Percentiles rank a stretch among this genome's conserved stretches.
phyloP scores from a whole-genome alignment of 2,888 invertebrate genomes.

The Sarcophaga variegata region DNA sequence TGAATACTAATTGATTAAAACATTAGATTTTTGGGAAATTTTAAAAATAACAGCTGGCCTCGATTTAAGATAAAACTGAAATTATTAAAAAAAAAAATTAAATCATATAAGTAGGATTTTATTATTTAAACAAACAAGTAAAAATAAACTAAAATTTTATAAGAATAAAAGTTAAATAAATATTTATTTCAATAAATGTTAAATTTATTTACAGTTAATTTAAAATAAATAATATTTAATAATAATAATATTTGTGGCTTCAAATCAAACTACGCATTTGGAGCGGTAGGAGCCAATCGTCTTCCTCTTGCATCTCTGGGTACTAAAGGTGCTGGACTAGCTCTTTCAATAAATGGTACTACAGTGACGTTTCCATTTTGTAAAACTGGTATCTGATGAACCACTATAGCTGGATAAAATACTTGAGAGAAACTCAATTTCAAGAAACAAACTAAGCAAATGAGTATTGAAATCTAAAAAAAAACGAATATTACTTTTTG shows the following conservation, averaged over 20 bases:
- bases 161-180: background rate
- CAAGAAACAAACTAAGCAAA: conserved; percentile 4
- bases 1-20: too few relatives aligned
- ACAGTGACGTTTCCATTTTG: conserved; percentile 41
- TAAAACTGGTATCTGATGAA: conserved; percentile 40
- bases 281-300: background rate
- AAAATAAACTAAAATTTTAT: conserved; percentile 1
- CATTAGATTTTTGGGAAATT: too few relatives aligned
- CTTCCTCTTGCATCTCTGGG: conserved; percentile 29
- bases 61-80: too few relatives aligned
- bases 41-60: too few relatives aligned
- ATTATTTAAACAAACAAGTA: background rate
- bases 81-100: too few relatives aligned
- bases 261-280: too few relatives aligned
- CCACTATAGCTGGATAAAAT: conserved; percentile 50
- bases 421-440: conserved; percentile 19
- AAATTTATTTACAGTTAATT: too few relatives aligned
- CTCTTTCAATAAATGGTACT: conserved; percentile 42
- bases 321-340: conserved; percentile 27
- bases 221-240: too few relatives aligned
- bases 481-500: background rate
- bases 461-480: conserved; percentile 6
- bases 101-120: too few relatives aligned
- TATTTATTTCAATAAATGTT: background rate
- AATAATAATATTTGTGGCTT: too few relatives aligned